A percentile compares a stretch with the other conserved stretches of the same genome.
phyloP scores from a whole-genome alignment of 2,113 vertebrate genomes.

The Candoia aspera region DNA sequence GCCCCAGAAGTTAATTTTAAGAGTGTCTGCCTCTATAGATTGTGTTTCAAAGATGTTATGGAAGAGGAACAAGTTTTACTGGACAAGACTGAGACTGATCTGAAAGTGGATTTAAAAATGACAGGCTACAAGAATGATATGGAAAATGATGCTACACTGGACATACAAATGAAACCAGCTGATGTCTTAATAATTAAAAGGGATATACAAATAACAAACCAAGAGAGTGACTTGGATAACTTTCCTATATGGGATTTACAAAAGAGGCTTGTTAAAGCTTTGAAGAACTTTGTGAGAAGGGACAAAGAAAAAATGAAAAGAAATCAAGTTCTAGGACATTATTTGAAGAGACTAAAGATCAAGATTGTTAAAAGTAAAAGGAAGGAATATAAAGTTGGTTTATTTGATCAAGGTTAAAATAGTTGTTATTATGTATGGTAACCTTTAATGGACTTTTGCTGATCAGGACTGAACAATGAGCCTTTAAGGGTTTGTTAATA shows the following conservation, averaged over 20 bases:
- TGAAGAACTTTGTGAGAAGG: neutral
- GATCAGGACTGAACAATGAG: neutral
- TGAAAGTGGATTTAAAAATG: neutral
- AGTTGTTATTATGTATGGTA: neutral
- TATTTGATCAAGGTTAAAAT: neutral
- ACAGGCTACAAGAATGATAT: neutral
- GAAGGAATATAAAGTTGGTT: neutral
- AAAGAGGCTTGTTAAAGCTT: neutral
- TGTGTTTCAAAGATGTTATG: neutral
- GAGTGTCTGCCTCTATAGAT: neutral
- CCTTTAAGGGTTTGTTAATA: neutral
- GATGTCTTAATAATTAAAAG: too few species aligned
- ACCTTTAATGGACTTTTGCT: neutral
- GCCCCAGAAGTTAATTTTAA: neutral
- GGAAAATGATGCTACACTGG: neutral
- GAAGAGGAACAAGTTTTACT: neutral
- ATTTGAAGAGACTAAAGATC: neutral
- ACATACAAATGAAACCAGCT: neutral
- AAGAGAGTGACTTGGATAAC: too few species aligned
- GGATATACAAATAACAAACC: too few species aligned
- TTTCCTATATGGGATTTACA: too few species aligned
- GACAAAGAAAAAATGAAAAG: neutral
- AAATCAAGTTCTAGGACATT: neutral
- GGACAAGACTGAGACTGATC: neutral
- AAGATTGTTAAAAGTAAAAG: neutral